Conservation (phyloP, 2,797 vertebrate genomes). For the Babyrousa celebensis region DNA sequence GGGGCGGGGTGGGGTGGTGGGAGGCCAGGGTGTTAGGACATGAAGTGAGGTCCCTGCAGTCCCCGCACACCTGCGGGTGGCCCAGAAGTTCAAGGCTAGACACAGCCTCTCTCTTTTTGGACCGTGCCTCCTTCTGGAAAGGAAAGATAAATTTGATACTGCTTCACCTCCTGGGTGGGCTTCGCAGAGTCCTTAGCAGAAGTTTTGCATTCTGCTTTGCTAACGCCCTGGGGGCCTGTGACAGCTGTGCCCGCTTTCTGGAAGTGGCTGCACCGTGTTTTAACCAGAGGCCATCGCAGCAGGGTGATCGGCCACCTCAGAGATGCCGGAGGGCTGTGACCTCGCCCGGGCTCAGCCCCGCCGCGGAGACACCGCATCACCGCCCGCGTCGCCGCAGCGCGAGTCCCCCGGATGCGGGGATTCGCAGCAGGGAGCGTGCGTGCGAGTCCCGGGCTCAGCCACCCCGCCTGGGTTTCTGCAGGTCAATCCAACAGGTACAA, state of each 20-base stretch:
- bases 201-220: background rate
- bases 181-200: background rate
- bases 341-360: background rate
- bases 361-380: background rate
- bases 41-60: background rate
- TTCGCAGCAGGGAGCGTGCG: background rate
- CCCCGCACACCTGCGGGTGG: background rate
- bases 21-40: background rate
- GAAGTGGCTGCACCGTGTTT: background rate
- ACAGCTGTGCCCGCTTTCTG: background rate
- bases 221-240: rapidly evolving
- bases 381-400: background rate
- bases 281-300: background rate
- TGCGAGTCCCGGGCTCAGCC: background rate
- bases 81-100: too few species aligned
- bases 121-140: background rate
- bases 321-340: background rate
- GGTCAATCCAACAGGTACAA: background rate
- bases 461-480: background rate
- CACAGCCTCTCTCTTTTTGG: background rate
- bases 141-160: background rate
- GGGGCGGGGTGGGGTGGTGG: background rate
- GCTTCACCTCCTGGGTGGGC: background rate
- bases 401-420: background rate
- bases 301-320: rapidly evolving